These are phyloP conservation scores for Carabus problematicus DNA, from an alignment of 2,888 invertebrate genomes.

Conservation along the genomic window DNA sequence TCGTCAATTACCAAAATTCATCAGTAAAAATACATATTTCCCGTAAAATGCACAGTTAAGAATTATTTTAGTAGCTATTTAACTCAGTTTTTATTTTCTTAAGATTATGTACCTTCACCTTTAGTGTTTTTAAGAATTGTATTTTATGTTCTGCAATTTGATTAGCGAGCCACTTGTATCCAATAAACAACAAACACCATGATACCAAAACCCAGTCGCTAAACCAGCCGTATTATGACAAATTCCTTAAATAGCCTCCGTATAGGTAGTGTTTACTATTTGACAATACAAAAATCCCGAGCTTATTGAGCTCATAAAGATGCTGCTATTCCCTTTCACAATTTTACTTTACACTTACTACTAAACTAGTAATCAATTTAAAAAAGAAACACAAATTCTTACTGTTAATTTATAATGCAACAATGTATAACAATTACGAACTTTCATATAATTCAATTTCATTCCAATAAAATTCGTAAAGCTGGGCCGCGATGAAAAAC, in stretches of 20 bases:
- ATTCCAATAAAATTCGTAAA: background rate
- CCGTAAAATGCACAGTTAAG: background rate
- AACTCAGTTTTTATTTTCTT: background rate
- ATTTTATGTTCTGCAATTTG: constrained; percentile 9
- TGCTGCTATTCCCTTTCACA: background rate
- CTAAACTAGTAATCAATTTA: constrained; percentile 7
- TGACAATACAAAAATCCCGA: constrained; percentile 9
- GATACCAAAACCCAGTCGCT: constrained; percentile 18
- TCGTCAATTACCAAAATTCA: no score
- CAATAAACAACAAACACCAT: background rate
- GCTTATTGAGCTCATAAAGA: constrained; percentile 22
- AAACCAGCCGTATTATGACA: constrained; percentile 22
- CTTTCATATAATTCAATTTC: background rate
- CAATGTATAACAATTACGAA: background rate
- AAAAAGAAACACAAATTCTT: background rate
- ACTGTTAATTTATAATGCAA: background rate
- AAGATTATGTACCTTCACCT: no score
- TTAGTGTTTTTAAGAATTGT: background rate
- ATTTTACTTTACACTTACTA: background rate
- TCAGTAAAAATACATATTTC: no score
- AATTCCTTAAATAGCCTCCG: constrained; percentile 32
- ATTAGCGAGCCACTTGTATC: constrained; percentile 7
- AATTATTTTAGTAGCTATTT: background rate
- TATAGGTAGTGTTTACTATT: background rate
- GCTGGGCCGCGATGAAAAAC: constrained; percentile 13